These are phyloP conservation scores for Acrobasis consociella DNA, from an alignment of 2,888 invertebrate genomes.

Conservation along the genomic window DNA sequence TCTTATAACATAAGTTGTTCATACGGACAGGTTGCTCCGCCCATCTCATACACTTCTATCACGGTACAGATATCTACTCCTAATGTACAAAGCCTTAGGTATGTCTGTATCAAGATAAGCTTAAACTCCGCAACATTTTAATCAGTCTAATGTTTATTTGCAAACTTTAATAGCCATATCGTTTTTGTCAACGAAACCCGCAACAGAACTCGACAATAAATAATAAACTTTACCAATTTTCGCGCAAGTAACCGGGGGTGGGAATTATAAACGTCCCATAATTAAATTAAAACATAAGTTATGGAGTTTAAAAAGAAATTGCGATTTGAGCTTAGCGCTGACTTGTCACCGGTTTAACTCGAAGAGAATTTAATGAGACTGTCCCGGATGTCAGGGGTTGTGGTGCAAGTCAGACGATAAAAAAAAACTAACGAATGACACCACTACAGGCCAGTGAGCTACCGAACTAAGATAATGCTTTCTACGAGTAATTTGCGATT, in stretches of 20 bases:
- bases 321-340: slow-evolving; percentile 56
- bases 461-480: too few species aligned
- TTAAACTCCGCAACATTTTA: neutral
- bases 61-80: too few species aligned
- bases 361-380: slow-evolving; percentile 65
- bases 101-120: neutral
- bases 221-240: slow-evolving; percentile 74
- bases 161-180: slow-evolving; percentile 26
- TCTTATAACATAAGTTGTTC: too few species aligned
- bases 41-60: too few species aligned
- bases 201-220: slow-evolving; percentile 66
- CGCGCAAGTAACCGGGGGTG: slow-evolving; percentile 52
- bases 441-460: too few species aligned
- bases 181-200: slow-evolving; percentile 54
- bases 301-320: slow-evolving; percentile 71
- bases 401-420: neutral
- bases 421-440: neutral
- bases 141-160: slow-evolving; percentile 17
- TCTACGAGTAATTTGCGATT: too few species aligned
- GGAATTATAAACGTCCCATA: slow-evolving; percentile 70
- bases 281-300: slow-evolving; percentile 77
- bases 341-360: slow-evolving; percentile 55
- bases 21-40: too few species aligned
- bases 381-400: slow-evolving; percentile 35
- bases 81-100: neutral